These are phyloP conservation scores for Romanogobio albipinnatus DNA, from an alignment of 2,113 vertebrate genomes.

Conservation along the genomic window DNA sequence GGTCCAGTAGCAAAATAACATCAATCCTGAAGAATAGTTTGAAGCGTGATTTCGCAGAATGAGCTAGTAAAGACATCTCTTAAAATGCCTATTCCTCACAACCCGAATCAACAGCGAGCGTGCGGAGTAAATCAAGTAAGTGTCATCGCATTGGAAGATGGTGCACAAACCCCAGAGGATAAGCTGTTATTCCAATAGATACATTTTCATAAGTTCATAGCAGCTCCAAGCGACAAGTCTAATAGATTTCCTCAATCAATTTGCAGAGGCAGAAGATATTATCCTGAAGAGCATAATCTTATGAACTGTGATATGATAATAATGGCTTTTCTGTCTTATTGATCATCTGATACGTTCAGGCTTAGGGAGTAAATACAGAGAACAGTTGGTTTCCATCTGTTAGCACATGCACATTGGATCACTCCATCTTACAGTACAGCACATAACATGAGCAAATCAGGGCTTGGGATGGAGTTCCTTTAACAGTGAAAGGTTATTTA, in stretches of 20 bases:
- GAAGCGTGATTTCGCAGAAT: neutral
- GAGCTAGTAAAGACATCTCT: slow-evolving; percentile 22
- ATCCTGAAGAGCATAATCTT: slow-evolving; percentile 52
- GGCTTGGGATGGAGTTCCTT: slow-evolving; percentile 11
- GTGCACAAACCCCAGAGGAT: slow-evolving; percentile 27
- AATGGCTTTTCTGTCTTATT: slow-evolving; percentile 55
- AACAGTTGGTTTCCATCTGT: slow-evolving; percentile 57
- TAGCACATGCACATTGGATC: slow-evolving; percentile 22
- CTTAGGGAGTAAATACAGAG: slow-evolving; percentile 28
- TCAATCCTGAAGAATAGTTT: neutral
- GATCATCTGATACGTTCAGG: slow-evolving; percentile 43
- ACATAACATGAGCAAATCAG: neutral
- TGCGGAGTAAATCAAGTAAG: slow-evolving; percentile 22
- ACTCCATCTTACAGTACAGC: neutral
- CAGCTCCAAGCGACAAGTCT: slow-evolving; percentile 56
- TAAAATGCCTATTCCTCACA: neutral
- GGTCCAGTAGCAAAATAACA: neutral
- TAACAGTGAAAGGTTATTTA: slow-evolving; percentile 24
- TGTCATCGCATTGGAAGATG: slow-evolving; percentile 31
- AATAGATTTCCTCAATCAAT: slow-evolving; percentile 61
- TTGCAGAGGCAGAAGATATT: slow-evolving; percentile 46
- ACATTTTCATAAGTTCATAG: slow-evolving; percentile 54
- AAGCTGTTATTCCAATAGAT: slow-evolving; percentile 39
- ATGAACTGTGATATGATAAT: slow-evolving; percentile 49
- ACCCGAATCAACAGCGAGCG: neutral